phyloP scores from a whole-genome alignment of 2,113 vertebrate genomes.

The Oxyura jamaicensis region DNA sequence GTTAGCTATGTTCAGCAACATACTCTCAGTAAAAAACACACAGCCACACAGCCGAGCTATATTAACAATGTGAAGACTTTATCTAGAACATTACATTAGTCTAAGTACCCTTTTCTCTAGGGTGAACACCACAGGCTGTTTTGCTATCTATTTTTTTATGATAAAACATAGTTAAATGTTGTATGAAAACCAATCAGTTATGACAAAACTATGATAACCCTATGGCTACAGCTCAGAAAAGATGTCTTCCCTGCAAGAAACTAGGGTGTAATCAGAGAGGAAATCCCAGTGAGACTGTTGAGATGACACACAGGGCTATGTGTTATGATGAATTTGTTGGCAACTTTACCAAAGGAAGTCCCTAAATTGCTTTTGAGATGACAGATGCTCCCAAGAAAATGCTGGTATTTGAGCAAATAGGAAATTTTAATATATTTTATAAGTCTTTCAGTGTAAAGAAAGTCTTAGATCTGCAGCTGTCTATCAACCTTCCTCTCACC shows the following conservation, averaged over 20 bases:
- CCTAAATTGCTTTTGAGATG: neutral
- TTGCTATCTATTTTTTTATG: too few relatives aligned
- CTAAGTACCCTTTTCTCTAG: neutral
- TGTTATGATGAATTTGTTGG: neutral
- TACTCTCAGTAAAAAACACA: neutral
- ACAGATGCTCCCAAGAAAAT: neutral
- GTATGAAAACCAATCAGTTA: neutral
- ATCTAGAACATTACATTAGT: neutral
- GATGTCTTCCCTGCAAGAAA: neutral
- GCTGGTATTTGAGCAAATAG: neutral
- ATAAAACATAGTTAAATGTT: too few relatives aligned
- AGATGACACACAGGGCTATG: neutral
- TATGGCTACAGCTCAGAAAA: neutral
- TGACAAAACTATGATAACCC: neutral
- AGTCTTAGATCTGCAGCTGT: neutral
- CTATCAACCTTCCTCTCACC: neutral
- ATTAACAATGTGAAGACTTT: neutral
- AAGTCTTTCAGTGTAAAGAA: neutral
- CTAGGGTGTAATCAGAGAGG: neutral
- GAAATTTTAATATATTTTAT: neutral
- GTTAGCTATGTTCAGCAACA: neutral
- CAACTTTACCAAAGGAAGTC: neutral
- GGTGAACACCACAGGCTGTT: neutral
- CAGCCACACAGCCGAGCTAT: neutral
- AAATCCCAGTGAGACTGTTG: neutral